These are phyloP conservation scores for Anhinga rufa DNA, from an alignment of 2,113 vertebrate species.

Conservation along the genomic window DNA sequence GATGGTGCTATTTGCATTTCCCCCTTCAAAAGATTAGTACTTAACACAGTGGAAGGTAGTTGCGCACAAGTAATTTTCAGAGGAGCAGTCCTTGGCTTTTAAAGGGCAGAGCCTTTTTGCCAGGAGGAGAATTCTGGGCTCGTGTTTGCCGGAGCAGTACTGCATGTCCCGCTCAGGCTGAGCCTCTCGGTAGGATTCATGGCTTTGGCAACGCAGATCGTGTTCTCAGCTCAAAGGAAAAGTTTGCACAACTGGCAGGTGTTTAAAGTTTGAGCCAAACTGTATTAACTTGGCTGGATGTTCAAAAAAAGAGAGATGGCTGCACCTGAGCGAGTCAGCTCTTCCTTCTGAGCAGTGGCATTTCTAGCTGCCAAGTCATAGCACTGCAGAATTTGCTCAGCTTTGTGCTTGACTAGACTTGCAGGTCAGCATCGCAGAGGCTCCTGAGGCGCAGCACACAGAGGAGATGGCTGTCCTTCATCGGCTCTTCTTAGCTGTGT, in stretches of 20 bases:
- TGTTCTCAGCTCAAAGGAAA: neutral
- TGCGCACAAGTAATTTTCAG: neutral
- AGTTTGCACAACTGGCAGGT: neutral
- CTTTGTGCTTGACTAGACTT: neutral
- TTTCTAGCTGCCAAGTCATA: neutral
- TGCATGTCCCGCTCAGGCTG: rapidly evolving
- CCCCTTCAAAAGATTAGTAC: neutral
- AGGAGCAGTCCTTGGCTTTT: neutral
- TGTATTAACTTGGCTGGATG: neutral
- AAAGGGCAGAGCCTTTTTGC: neutral
- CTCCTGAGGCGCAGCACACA: rapidly evolving
- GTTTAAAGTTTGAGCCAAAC: neutral
- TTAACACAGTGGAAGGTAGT: neutral
- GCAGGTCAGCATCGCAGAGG: neutral
- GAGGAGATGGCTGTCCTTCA: neutral
- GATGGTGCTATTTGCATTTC: neutral
- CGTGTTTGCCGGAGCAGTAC: rapidly evolving
- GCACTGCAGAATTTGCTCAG: neutral
- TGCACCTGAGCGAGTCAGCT: neutral
- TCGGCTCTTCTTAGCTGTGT: rapidly evolving
- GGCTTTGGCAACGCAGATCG: neutral
- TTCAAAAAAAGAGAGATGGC: neutral
- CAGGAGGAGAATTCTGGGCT: neutral
- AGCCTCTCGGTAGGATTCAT: neutral
- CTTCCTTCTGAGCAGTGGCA: neutral